Conservation (phyloP, 2,888 invertebrate species). For the Drosophila tripunctata region DNA sequence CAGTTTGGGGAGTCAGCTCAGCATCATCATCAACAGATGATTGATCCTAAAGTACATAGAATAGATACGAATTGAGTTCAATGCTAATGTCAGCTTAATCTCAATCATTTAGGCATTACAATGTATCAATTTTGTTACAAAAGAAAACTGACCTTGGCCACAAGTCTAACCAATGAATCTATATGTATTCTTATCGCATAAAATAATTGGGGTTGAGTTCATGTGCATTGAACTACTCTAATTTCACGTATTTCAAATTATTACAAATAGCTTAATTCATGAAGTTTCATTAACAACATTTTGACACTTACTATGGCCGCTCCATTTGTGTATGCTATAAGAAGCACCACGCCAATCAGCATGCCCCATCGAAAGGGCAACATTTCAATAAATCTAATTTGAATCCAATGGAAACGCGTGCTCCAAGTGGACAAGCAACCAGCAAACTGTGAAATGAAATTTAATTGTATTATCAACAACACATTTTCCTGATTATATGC, state of each 20-base stretch:
- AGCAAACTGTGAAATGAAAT: slow-evolving; percentile 77
- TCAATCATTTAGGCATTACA: not conserved
- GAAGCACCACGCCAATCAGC: slow-evolving; percentile 74
- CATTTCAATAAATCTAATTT: slow-evolving; percentile 76
- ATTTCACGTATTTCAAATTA: slow-evolving; percentile 14
- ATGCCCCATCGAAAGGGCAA: slow-evolving; percentile 82
- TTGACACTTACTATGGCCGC: slow-evolving; percentile 80
- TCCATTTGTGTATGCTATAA: slow-evolving; percentile 76
- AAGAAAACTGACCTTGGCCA: slow-evolving; percentile 74
- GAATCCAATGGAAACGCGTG: slow-evolving; percentile 60
- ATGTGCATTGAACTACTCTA: slow-evolving; percentile 57
- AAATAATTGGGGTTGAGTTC: slow-evolving; percentile 49
- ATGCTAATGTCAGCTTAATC: slow-evolving; percentile 62
- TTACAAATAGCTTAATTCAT: slow-evolving; percentile 4
- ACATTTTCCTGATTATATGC: slow-evolving; percentile 33
- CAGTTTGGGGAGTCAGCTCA: slow-evolving; percentile 39
- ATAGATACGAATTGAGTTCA: slow-evolving; percentile 52
- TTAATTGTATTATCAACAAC: slow-evolving; percentile 54
- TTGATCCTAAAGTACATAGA: slow-evolving; percentile 55
- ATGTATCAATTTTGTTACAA: slow-evolving; percentile 19
- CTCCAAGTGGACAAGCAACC: slow-evolving; percentile 59
- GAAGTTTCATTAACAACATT: slow-evolving; percentile 51
- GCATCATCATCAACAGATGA: slow-evolving; percentile 41
- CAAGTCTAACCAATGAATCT: slow-evolving; percentile 25
- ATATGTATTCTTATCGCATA: slow-evolving; percentile 64